Percentiles rank a stretch among this genome's conserved stretches.
Conservation (phyloP, 2,797 vertebrate genomes). For the Danio choprae region DNA sequence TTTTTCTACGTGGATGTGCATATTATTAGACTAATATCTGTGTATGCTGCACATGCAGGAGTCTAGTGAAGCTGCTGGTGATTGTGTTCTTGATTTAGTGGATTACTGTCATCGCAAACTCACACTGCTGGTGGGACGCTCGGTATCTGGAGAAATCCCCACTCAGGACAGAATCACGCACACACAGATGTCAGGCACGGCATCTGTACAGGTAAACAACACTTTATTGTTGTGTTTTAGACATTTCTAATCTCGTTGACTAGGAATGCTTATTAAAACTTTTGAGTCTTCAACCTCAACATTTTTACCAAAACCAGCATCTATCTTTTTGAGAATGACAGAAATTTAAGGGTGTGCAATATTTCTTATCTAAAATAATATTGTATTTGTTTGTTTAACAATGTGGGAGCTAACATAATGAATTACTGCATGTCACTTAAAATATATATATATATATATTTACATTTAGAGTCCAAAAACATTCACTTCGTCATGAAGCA, state of each 20-base stretch:
- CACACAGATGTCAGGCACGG: conserved; percentile 51
- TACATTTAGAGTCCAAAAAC: too few relatives aligned
- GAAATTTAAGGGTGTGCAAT: too few relatives aligned
- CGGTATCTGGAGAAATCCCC: conserved; percentile 34
- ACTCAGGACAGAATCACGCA: conserved; percentile 48
- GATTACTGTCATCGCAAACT: conserved; percentile 97
- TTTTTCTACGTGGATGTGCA: background rate
- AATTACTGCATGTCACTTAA: too few relatives aligned
- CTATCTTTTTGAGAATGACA: background rate
- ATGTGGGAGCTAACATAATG: too few relatives aligned
- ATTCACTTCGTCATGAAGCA: too few relatives aligned
- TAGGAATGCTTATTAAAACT: too few relatives aligned
- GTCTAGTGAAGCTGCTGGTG: conserved; percentile 88
- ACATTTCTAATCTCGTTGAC: too few relatives aligned
- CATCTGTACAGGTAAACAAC: conserved; percentile 80
- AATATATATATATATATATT: too few relatives aligned
- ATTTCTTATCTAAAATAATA: too few relatives aligned
- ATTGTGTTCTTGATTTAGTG: conserved; percentile 87
- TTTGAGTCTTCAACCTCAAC: background rate
- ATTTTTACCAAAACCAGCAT: background rate
- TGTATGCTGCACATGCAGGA: conserved; percentile 78
- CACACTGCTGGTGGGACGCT: conserved; percentile 80
- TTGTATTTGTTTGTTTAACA: too few relatives aligned
- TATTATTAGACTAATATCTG: background rate
- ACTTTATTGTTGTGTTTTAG: background rate